Evolutionary conservation across 1,140 invertebrate genomes (phyloP).

Genomic region (Neocloeon triangulifer): DNA sequence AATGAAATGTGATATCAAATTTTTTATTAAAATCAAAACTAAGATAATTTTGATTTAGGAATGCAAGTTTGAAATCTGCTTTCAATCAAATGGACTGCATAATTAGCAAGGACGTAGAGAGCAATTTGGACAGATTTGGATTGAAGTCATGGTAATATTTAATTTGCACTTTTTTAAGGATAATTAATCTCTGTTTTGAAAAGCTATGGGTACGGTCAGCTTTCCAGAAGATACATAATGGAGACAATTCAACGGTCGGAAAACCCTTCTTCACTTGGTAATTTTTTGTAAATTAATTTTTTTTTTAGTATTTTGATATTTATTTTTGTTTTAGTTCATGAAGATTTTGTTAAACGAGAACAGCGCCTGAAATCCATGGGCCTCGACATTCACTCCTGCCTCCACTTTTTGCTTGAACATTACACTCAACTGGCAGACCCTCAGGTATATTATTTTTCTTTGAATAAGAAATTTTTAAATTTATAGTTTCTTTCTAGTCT

Average conservation of each 20-base stretch:
- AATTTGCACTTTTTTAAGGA: too few relatives aligned
- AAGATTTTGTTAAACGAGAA: constrained; percentile 6
- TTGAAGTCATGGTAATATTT: too few relatives aligned
- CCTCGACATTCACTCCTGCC: constrained; percentile 62
- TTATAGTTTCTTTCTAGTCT: constrained; percentile 9
- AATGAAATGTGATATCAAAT: not conserved
- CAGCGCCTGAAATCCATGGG: constrained; percentile 19
- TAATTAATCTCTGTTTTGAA: not conserved
- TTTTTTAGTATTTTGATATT: constrained; percentile 2
- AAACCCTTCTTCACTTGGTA: not conserved
- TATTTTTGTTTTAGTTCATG: constrained; percentile 7
- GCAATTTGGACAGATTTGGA: too few relatives aligned
- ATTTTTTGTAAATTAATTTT: not conserved
- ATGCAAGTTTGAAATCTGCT: too few relatives aligned
- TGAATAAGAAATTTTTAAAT: too few relatives aligned
- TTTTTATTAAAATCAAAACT: too few relatives aligned
- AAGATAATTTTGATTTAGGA: too few relatives aligned
- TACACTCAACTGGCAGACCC: constrained; percentile 49
- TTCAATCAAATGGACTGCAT: too few relatives aligned
- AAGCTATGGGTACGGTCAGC: too few relatives aligned
- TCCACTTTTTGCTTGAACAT: constrained; percentile 64
- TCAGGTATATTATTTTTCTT: constrained; percentile 11
- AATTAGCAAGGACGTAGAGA: too few relatives aligned
- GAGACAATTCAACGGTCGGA: not conserved
- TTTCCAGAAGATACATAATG: too few relatives aligned